phyloP scores from a whole-genome alignment of 2,113 vertebrate species.

The Bujurquina vittata region DNA sequence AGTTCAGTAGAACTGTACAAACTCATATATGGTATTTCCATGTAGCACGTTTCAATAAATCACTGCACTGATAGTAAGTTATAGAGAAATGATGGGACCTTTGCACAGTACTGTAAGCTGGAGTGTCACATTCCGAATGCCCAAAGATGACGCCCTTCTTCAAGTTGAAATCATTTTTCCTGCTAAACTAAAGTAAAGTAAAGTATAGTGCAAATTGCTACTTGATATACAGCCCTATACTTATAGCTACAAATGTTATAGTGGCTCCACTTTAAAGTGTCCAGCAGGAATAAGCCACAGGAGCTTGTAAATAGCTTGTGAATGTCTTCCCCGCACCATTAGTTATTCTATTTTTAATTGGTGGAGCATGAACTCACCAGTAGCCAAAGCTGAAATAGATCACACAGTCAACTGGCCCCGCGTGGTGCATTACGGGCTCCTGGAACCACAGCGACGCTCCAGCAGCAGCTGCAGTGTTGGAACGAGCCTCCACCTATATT shows the following conservation, averaged over 20 bases:
- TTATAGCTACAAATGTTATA: neutral
- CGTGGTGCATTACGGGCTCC: neutral
- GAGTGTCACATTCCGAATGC: neutral
- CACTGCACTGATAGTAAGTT: neutral
- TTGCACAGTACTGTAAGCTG: neutral
- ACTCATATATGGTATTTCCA: neutral
- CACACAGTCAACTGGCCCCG: neutral
- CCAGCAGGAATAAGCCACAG: neutral
- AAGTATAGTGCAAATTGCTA: neutral
- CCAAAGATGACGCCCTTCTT: neutral
- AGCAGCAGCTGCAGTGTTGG: neutral
- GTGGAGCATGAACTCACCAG: neutral
- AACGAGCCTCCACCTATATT: neutral
- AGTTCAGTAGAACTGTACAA: neutral
- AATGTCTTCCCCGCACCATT: neutral
- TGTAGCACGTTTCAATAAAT: neutral
- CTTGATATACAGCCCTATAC: neutral
- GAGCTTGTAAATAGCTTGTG: neutral
- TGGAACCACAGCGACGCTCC: neutral
- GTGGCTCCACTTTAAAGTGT: neutral
- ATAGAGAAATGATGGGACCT: neutral
- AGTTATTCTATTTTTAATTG: conserved; percentile 10
- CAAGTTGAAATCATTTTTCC: neutral
- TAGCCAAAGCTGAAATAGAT: neutral
- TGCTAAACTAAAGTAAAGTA: neutral